Conservation (phyloP, 2,113 vertebrate species). For the Hiodon alosoides region DNA sequence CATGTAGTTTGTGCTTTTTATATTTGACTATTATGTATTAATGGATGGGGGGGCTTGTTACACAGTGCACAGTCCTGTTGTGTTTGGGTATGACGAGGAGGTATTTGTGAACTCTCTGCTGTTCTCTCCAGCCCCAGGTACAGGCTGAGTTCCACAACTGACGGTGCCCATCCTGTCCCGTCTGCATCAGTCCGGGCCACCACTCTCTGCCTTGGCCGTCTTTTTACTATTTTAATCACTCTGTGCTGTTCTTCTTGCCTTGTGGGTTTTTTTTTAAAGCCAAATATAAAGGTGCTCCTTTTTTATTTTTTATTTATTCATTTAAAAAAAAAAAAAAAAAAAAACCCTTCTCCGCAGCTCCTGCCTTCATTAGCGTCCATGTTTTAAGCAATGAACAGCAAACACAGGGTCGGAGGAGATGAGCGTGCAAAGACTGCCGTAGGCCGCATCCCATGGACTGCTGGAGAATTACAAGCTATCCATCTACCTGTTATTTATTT, state of each 20-base stretch:
- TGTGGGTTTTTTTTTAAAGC: conserved; percentile 15
- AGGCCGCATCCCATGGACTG: conserved; percentile 9
- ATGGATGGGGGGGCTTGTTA: neutral
- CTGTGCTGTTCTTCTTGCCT: neutral
- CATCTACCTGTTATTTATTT: conserved; percentile 7
- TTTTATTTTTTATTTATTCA: neutral
- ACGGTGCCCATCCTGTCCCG: neutral
- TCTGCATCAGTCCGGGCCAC: conserved; percentile 2
- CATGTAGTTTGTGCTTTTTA: too few species aligned
- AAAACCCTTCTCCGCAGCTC: neutral
- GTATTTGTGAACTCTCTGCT: neutral
- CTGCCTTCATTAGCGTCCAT: conserved; percentile 3
- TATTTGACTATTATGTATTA: too few species aligned
- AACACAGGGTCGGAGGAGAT: neutral
- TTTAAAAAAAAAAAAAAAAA: too few species aligned
- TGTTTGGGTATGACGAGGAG: neutral
- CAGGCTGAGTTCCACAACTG: conserved; percentile 8
- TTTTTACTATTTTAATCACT: conserved; percentile 11
- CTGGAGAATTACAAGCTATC: neutral
- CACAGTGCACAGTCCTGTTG: neutral
- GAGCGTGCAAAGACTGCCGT: neutral
- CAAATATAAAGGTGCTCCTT: conserved; percentile 28
- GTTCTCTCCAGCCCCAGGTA: conserved; percentile 4
- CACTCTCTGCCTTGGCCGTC: neutral
- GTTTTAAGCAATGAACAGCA: neutral